Evolutionary conservation across 2,888 invertebrate species (phyloP).

Genomic region (Aporophyla lueneburgensis): DNA sequence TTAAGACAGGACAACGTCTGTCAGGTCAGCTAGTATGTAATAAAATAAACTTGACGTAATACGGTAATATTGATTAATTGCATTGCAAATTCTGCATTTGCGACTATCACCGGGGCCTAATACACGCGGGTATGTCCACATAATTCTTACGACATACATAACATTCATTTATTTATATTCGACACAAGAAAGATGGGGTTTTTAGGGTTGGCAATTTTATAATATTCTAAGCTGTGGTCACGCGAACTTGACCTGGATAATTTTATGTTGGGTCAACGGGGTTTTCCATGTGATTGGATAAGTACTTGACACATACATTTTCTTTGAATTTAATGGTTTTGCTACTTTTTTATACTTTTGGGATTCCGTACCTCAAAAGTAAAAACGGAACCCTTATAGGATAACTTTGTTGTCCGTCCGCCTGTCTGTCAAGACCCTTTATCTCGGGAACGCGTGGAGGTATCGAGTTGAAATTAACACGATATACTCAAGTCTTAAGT

Average conservation of each 20-base stretch:
- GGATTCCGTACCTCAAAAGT: no score
- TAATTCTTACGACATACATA: constrained; percentile 13
- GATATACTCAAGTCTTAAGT: no score
- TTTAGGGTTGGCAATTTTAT: constrained; percentile 31
- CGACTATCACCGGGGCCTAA: neutral
- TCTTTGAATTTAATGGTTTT: neutral
- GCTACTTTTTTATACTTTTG: neutral
- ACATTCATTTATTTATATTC: constrained; percentile 23
- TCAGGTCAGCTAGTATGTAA: constrained; percentile 24
- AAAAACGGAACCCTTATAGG: no score
- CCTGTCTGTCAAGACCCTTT: no score
- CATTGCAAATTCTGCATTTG: constrained; percentile 51
- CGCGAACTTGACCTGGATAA: neutral
- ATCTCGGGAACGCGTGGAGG: no score
- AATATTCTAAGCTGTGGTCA: neutral
- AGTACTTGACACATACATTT: no score
- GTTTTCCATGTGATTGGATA: neutral
- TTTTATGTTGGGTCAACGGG: neutral
- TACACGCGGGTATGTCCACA: constrained; percentile 20
- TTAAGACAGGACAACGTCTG: no score
- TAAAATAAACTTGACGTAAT: constrained; percentile 36
- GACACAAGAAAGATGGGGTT: constrained; percentile 33
- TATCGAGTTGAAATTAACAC: no score
- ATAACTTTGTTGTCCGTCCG: no score
- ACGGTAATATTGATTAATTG: constrained; percentile 41